Base-by-base conservation (phyloP, 1,140 invertebrate species). In the Tetragonula clypearis region DNA sequence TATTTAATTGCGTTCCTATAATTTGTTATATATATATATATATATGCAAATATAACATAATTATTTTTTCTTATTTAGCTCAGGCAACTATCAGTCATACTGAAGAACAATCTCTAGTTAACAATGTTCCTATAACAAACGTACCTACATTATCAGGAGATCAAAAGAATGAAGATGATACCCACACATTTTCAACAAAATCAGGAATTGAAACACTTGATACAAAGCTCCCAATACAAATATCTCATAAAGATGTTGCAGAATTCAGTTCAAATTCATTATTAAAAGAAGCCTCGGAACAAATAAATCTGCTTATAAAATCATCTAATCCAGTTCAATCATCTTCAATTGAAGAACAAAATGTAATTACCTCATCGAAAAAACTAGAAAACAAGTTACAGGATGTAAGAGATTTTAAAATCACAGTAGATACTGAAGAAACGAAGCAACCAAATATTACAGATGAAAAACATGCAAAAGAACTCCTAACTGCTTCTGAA, bases 401-500 rank as follows among this genome's bases (percentile, higher is more conserved):
- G 23, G 19, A 56, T 56, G 41, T 72, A 62, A 26, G 53, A 56
- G 55, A 66, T 66, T 21, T 85, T n/a, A 21, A 81, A 65, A 68
- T 72, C 75, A 17, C 35, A 14, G 21, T 75, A 56, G 72, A 81
- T 49, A 60, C 17, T 6, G 15, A 60, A 14, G 23, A 74, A 69
- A 73, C 49, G 19, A 66, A 74, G 21, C 23, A 56, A 68, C 2
- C 41, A 1, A 60, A 74, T n/a, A 60, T 73, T 81, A 73, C 0
- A 68, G 53, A 81, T 69, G 88, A 89, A 58, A 88, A 26, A 58
- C 80, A 89, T 26, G 79, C 87, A 1, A 85, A 89, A 30, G 65
- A 82, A 69, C 41, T 86, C 23, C 41, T 79, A 58, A 85, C 88
- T 56, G 84, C 88, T 65, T 88, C 88, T 19, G 84, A 88, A 35